Base-by-base conservation (phyloP, 2,888 invertebrate genomes). In the Epinotia bilunana region DNA sequence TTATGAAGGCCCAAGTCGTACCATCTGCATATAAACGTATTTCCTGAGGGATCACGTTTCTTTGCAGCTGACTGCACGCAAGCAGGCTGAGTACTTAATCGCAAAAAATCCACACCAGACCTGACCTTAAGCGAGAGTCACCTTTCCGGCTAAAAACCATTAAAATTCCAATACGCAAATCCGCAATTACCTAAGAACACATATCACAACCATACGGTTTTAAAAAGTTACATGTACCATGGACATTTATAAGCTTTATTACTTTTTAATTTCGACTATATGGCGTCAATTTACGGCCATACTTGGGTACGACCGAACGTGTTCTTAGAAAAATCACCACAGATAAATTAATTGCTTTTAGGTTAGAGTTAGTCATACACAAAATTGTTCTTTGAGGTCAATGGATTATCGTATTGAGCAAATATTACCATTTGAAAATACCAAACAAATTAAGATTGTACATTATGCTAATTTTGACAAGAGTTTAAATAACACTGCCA, bases 131-230 rank as follows among this genome's bases (percentile, higher is more conserved):
- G 18, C 16, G 62, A 11, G 23, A 28, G 23, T 49, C 57, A 53
- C 20, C 49, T 53, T 65, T 74, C 64, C 70, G 70, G 64, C 33
- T 49, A 33, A 53, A 33, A 69, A 28, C 64, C 28, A 74, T 76
- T 72, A 67, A 76, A 62, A 76, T 72, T 62, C 74, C 39, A 60
- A 70, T 60, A 23, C 60, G 60, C 74, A 74, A 70, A 71, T 71
- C 53, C n/a, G 53, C 43, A 74, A 74, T 74, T 74, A 65, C 58
- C 64, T 3, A 28, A 67, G 18, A 67, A 39, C 18, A 23, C 9
- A 60, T 43, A 7, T 16, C 11, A 2, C 0, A 23, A 1, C 16
- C 13, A 3, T 20, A 46, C 46, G 46, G 43, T n/a, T 60, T 3
- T 20, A 60, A 60, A 69, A 46, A 46, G 69, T 23, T 5, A 23